Evolutionary conservation across 1,140 invertebrate species (phyloP).

Genomic region (Heliothis virescens): DNA sequence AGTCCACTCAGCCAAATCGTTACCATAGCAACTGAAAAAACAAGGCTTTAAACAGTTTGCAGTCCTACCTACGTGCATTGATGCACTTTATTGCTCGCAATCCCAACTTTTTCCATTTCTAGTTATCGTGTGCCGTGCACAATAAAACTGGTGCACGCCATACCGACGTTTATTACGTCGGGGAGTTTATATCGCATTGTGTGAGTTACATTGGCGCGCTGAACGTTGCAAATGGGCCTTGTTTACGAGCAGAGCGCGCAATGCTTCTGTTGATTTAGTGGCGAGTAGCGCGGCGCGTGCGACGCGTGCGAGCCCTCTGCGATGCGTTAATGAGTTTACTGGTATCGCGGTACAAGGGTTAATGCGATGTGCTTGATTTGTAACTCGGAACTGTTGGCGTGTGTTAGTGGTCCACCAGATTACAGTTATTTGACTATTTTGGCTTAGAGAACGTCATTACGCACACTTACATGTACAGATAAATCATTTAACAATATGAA

Average conservation of each 20-base stretch:
- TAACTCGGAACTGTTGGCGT: not conserved
- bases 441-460: not conserved
- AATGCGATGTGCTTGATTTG: not conserved
- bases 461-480: not conserved
- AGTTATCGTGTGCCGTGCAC: slow-evolving; percentile 19
- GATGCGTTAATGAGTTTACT: slow-evolving; percentile 41
- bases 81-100: slow-evolving; percentile 46
- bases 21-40: slow-evolving; percentile 5
- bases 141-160: slow-evolving; percentile 27
- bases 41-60: slow-evolving; percentile 23
- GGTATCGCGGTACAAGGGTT: slow-evolving; percentile 1
- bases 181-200: slow-evolving; percentile 31
- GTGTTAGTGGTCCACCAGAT: not conserved
- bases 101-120: slow-evolving; percentile 47
- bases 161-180: slow-evolving; percentile 37
- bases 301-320: not conserved
- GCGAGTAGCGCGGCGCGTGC: not conserved
- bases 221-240: slow-evolving; percentile 38
- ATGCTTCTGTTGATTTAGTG: slow-evolving; percentile 39
- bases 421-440: not conserved
- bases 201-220: slow-evolving; percentile 44
- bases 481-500: too few relatives aligned
- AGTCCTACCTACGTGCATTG: slow-evolving; percentile 12
- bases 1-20: not conserved
- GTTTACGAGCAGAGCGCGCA: slow-evolving; percentile 41